phyloP scores from a whole-genome alignment of 2,113 vertebrate species.

The Chionodraco myersi region DNA sequence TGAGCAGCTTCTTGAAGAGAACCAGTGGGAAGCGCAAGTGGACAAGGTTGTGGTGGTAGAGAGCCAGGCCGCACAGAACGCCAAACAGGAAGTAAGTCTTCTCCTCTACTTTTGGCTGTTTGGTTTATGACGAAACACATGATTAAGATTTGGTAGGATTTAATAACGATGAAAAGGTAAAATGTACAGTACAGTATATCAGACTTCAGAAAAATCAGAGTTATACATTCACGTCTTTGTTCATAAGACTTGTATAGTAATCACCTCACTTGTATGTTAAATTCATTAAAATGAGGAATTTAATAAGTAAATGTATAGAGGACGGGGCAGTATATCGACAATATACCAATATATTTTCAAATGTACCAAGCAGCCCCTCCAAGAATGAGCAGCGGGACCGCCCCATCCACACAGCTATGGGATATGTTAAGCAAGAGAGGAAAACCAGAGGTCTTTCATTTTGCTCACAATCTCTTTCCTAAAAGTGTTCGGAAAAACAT shows the following conservation, averaged over 20 bases:
- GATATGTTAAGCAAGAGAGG: no score
- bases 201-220: no score
- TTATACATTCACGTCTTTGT: neutral
- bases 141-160: neutral
- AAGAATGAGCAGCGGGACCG: no score
- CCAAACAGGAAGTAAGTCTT: constrained; percentile 85
- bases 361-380: no score
- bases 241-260: neutral
- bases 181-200: neutral
- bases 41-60: constrained; percentile 76
- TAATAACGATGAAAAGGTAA: neutral
- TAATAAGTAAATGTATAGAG: no score
- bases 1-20: constrained; percentile 83
- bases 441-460: no score
- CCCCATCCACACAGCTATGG: no score
- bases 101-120: constrained; percentile 63
- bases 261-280: neutral
- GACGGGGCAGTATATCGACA: no score
- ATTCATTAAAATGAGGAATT: neutral
- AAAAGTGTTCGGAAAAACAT: no score
- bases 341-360: no score
- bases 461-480: no score
- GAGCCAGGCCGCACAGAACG: constrained; percentile 80
- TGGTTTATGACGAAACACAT: neutral
- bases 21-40: constrained; percentile 78